These are phyloP conservation scores for Thymelicus acteon DNA, from an alignment of 2,888 invertebrate genomes.

Conservation along the genomic window DNA sequence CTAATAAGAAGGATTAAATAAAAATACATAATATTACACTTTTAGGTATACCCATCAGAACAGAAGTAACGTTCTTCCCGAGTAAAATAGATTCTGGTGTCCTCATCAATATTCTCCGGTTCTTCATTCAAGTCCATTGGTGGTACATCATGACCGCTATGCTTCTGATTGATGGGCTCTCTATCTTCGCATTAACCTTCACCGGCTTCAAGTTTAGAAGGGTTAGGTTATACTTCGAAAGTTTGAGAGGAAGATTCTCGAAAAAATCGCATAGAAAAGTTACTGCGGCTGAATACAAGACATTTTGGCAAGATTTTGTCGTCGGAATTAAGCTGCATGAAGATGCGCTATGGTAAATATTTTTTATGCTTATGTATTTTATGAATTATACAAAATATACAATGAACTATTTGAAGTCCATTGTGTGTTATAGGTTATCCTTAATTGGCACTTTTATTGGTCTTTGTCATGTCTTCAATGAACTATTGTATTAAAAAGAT, in stretches of 20 bases:
- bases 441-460: too few species aligned
- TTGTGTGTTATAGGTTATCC: too few species aligned
- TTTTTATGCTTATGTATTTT: not conserved
- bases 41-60: conserved; percentile 59
- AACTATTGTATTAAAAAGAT: too few species aligned
- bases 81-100: conserved; percentile 48
- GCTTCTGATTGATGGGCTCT: conserved; percentile 55
- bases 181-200: conserved; percentile 54
- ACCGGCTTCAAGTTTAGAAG: conserved; percentile 59
- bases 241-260: conserved; percentile 47
- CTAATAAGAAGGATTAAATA: too few species aligned
- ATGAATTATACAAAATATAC: too few species aligned
- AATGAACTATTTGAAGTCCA: too few species aligned
- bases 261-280: conserved; percentile 40
- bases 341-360: conserved; percentile 60
- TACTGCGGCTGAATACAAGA: conserved; percentile 45
- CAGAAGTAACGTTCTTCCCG: conserved; percentile 60
- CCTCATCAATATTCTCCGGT: conserved; percentile 51
- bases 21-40: conserved; percentile 12
- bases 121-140: conserved; percentile 61
- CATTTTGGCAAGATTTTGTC: conserved; percentile 54
- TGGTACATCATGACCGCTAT: conserved; percentile 59
- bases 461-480: too few species aligned
- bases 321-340: conserved; percentile 61
- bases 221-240: conserved; percentile 55